These are phyloP conservation scores for Drosophila multiciliata DNA, from an alignment of 2,888 invertebrate genomes.

Conservation along the genomic window DNA sequence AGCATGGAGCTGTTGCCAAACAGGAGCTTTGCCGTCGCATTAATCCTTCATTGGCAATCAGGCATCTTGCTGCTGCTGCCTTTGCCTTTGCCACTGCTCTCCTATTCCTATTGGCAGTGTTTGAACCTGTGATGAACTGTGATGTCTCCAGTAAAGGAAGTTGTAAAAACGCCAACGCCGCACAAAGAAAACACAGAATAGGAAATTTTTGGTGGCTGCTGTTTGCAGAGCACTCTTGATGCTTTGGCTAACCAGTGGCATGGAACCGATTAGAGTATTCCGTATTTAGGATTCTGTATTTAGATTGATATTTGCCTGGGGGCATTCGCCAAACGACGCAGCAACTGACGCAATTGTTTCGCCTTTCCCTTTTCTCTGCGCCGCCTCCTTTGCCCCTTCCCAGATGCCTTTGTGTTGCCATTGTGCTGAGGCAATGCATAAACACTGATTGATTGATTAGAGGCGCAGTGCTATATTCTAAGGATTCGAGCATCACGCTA, in stretches of 20 bases:
- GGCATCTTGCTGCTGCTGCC: conserved; percentile 38
- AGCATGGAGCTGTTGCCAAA: conserved; percentile 24
- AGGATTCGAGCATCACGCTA: background rate
- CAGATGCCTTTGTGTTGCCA: conserved; percentile 22
- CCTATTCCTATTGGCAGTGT: conserved; percentile 4
- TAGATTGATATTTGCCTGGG: conserved; percentile 67
- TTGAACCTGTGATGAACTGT: conserved; percentile 71
- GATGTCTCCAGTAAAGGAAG: conserved; percentile 59
- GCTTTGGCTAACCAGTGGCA: conserved; percentile 67
- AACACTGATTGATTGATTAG: conserved; percentile 82
- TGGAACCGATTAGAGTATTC: conserved; percentile 82
- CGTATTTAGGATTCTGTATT: conserved; percentile 52
- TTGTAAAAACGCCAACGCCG: conserved; percentile 79
- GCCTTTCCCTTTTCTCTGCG: conserved; percentile 52
- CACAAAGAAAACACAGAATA: conserved; percentile 70
- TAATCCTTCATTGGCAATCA: conserved; percentile 81
- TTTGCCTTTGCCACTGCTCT: conserved; percentile 8
- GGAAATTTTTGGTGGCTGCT: conserved; percentile 57
- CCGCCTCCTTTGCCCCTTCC: conserved; percentile 28
- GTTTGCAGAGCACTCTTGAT: conserved; percentile 38
- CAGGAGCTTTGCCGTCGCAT: conserved; percentile 44
- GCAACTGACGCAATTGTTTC: conserved; percentile 68
- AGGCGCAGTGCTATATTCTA: conserved; percentile 52
- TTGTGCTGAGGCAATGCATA: conserved; percentile 56
- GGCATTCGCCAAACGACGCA: conserved; percentile 77